Evolutionary conservation across 2,888 invertebrate genomes (phyloP).

Genomic region (Hipparchia semele): DNA sequence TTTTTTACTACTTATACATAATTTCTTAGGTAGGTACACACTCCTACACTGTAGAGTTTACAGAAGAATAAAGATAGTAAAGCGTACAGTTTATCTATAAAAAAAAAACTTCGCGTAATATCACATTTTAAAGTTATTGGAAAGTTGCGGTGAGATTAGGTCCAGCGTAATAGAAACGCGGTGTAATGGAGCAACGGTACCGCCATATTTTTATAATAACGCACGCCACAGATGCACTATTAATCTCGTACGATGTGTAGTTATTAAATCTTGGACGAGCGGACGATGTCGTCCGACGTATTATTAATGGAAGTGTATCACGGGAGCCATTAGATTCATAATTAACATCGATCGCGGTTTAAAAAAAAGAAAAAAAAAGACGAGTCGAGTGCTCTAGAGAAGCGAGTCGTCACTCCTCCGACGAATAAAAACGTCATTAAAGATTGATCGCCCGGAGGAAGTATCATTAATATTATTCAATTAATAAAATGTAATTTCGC

Average conservation of each 20-base stretch:
- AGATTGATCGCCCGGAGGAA: constrained; percentile 79
- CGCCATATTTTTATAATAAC: constrained; percentile 69
- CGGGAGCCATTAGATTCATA: constrained; percentile 81
- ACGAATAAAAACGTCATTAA: constrained; percentile 81
- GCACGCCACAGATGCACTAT: constrained; percentile 73
- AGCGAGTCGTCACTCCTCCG: constrained; percentile 67
- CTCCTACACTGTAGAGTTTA: not conserved
- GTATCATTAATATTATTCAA: constrained; percentile 84
- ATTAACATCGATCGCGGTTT: constrained; percentile 75
- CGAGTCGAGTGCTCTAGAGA: constrained; percentile 52
- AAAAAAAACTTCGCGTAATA: constrained; percentile 30
- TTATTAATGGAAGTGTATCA: constrained; percentile 83
- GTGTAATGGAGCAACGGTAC: constrained; percentile 46
- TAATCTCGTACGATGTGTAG: constrained; percentile 71
- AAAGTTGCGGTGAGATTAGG: constrained; percentile 36
- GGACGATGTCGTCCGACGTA: constrained; percentile 70
- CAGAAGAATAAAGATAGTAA: not conserved
- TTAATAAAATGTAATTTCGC: constrained; percentile 82
- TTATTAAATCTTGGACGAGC: constrained; percentile 77
- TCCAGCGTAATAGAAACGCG: constrained; percentile 44
- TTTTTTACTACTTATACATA: no score
- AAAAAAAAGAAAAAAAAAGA: constrained; percentile 59
- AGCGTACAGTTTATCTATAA: constrained; percentile 14
- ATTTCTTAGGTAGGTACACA: not conserved
- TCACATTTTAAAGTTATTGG: constrained; percentile 34